Percentiles rank a stretch among this genome's conserved stretches.
Evolutionary conservation across 2,888 invertebrate genomes (phyloP).

Genomic region (Entomobrya multifasciata): DNA sequence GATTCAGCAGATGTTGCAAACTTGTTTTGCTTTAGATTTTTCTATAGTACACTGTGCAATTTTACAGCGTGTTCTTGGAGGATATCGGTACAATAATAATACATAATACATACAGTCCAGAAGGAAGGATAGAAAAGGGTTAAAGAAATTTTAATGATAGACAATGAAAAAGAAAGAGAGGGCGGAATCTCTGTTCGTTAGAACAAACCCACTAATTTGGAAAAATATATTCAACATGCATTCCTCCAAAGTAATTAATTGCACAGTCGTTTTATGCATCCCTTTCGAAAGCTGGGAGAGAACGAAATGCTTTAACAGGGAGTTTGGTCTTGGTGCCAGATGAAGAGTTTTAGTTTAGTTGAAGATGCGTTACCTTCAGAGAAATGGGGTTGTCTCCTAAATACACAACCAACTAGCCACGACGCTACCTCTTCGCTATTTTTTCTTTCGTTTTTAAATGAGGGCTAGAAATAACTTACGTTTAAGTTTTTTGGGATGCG

Average conservation of each 20-base stretch:
- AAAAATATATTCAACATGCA: conserved; percentile 55
- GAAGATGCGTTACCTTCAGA: too few relatives aligned
- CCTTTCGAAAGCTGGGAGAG: conserved; percentile 58
- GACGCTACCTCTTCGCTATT: neutral
- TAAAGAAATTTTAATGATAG: too few relatives aligned
- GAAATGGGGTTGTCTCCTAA: too few relatives aligned
- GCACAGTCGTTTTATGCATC: conserved; percentile 63
- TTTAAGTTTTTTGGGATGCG: conserved; percentile 4
- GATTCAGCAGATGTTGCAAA: conserved; percentile 63
- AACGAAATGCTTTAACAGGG: conserved; percentile 35
- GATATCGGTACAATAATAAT: too few relatives aligned
- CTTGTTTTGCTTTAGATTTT: conserved; percentile 8
- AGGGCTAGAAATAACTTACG: conserved; percentile 51
- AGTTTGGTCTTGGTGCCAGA: conserved; percentile 24
- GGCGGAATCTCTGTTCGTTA: neutral
- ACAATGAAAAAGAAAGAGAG: too few relatives aligned
- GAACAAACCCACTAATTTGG: conserved; percentile 66
- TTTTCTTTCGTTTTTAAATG: conserved; percentile 46
- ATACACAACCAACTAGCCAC: too few relatives aligned
- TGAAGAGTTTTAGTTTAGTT: too few relatives aligned
- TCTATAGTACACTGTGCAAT: neutral
- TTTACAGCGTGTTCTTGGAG: too few relatives aligned
- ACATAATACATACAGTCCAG: too few relatives aligned
- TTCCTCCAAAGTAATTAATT: conserved; percentile 67
- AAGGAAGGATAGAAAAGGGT: too few relatives aligned